Evolutionary conservation across 2,888 invertebrate genomes (phyloP).

Genomic region (Synergus laeviventris): DNA sequence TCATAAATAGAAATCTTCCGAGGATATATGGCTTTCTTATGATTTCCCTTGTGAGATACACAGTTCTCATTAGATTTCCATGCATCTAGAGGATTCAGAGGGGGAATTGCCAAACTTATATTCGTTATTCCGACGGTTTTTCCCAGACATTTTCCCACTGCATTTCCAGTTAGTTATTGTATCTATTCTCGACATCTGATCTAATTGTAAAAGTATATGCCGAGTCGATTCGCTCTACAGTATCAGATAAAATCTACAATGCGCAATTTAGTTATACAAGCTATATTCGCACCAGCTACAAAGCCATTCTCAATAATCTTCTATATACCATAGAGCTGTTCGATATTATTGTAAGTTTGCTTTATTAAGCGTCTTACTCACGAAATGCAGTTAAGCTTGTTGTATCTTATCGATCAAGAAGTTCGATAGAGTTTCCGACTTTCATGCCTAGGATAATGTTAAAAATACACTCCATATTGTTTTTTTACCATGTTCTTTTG

Average conservation of each 20-base stretch:
- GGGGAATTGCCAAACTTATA: neutral
- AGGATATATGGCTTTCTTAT: neutral
- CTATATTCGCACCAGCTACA: conserved; percentile 2
- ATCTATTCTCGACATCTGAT: neutral
- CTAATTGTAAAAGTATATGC: conserved; percentile 34
- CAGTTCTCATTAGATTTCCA: conserved; percentile 1
- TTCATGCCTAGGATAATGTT: conserved; percentile 38
- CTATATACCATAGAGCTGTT: conserved; percentile 16
- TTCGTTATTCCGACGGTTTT: neutral
- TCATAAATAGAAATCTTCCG: neutral
- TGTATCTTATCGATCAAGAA: conserved; percentile 41
- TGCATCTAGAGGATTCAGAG: neutral
- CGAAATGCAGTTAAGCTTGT: conserved; percentile 17
- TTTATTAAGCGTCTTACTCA: neutral
- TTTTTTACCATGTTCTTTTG: too few relatives aligned
- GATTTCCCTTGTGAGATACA: conserved; percentile 12
- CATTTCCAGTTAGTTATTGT: too few relatives aligned
- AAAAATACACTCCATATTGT: conserved; percentile 38
- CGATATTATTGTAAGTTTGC: conserved; percentile 6
- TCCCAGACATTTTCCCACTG: too few relatives aligned
- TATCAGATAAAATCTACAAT: conserved; percentile 12
- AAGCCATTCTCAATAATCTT: conserved; percentile 23
- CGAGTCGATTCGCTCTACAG: conserved; percentile 26
- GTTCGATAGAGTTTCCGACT: conserved; percentile 40
- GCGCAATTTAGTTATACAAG: conserved; percentile 19